Evolutionary conservation across 2,888 invertebrate species (phyloP).

Genomic region (Rutpela maculata): DNA sequence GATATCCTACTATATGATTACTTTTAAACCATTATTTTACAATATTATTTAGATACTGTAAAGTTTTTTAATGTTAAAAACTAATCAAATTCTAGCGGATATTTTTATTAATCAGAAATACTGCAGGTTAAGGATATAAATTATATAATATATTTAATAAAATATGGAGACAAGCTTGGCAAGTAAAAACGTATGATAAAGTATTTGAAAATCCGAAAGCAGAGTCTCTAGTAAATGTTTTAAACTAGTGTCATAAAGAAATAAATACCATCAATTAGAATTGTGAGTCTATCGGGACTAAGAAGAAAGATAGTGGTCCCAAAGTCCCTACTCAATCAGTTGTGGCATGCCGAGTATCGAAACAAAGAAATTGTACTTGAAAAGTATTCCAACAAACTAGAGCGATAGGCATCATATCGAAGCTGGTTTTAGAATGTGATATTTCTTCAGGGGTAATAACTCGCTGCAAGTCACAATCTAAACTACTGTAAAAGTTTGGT

Average conservation of each 20-base stretch:
- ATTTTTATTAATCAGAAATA: too few species aligned
- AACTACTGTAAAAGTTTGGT: constrained; percentile 81
- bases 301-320: constrained; percentile 68
- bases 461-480: constrained; percentile 72
- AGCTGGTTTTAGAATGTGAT: constrained; percentile 69
- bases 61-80: too few species aligned
- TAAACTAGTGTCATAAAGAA: constrained; percentile 62
- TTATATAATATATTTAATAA: background rate
- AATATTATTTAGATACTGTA: too few species aligned
- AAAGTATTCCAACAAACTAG: constrained; percentile 71
- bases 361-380: constrained; percentile 73
- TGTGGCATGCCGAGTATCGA: constrained; percentile 70
- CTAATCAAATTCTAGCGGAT: too few species aligned
- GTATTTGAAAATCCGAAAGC: constrained; percentile 39
- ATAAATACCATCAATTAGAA: constrained; percentile 69
- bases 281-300: constrained; percentile 65
- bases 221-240: constrained; percentile 54
- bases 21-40: too few species aligned
- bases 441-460: constrained; percentile 65
- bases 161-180: background rate
- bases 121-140: too few species aligned
- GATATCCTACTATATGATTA: too few species aligned
- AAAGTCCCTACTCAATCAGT: constrained; percentile 73
- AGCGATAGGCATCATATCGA: constrained; percentile 72
- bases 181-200: background rate